These are phyloP conservation scores for Gymnothorax javanicus DNA, from an alignment of 2,797 vertebrate species.

Conservation along the genomic window DNA sequence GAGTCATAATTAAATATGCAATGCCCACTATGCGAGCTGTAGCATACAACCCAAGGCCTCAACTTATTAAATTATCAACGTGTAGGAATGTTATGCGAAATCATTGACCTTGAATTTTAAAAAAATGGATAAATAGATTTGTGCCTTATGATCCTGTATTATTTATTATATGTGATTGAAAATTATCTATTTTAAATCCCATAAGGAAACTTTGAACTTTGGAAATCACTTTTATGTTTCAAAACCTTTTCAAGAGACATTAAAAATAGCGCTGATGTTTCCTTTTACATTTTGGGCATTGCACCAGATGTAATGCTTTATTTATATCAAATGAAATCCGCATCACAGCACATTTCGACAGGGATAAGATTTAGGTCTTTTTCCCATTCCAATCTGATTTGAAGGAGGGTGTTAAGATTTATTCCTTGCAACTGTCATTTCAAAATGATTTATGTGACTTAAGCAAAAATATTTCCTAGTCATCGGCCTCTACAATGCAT, in stretches of 20 bases:
- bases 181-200: not conserved
- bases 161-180: not conserved
- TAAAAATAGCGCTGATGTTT: not conserved
- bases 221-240: not conserved
- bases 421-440: conserved; percentile 51
- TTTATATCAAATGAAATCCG: not conserved
- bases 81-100: not conserved
- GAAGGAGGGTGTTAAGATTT: conserved; percentile 56
- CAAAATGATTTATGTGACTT: conserved; percentile 55
- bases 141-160: not conserved
- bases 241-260: not conserved
- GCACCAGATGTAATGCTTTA: not conserved
- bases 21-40: not conserved
- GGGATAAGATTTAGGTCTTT: not conserved
- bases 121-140: conserved; percentile 14
- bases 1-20: not conserved
- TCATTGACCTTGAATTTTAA: conserved; percentile 1
- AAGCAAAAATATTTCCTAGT: conserved; percentile 42
- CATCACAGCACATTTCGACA: not conserved
- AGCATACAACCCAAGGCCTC: not conserved
- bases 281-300: conserved; percentile 2
- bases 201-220: not conserved
- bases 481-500: not conserved
- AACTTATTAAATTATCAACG: not conserved
- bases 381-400: conserved; percentile 40